Evolutionary conservation across 2,888 invertebrate genomes (phyloP).

Genomic region (Drosophila pegasa): DNA sequence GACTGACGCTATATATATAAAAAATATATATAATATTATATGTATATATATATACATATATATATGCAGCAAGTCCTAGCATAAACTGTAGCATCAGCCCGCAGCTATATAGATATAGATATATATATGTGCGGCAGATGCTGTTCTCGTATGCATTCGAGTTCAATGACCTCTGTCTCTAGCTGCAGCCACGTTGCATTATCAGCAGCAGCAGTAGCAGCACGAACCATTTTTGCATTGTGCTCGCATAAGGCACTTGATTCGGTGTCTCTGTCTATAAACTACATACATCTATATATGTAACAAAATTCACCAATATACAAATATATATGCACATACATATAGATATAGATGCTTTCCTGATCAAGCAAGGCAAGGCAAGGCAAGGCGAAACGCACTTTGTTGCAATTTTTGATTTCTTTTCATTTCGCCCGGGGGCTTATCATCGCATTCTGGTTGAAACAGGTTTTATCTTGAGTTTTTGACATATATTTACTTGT

Average conservation of each 20-base stretch:
- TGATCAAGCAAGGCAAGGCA: conserved; percentile 18
- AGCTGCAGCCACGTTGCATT: conserved; percentile 32
- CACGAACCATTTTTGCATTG: conserved; percentile 51
- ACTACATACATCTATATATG: conserved; percentile 4
- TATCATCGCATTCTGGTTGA: conserved; percentile 19
- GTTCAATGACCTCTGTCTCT: conserved; percentile 43
- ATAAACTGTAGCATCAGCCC: conserved; percentile 1
- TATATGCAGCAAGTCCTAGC: background rate
- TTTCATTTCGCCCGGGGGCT: background rate
- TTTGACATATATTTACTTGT: conserved; percentile 15
- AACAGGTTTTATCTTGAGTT: conserved; percentile 32
- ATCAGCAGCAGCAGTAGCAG: conserved; percentile 25
- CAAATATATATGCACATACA: background rate
- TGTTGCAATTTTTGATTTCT: conserved; percentile 19
- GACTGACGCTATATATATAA: background rate
- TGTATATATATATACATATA: background rate
- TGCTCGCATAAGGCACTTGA: conserved; percentile 43
- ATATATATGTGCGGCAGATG: conserved; percentile 5
- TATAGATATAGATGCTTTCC: conserved; percentile 13
- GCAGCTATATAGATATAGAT: background rate
- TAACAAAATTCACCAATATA: background rate
- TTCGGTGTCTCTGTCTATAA: conserved; percentile 14
- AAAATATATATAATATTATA: background rate
- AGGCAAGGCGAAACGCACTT: conserved; percentile 7
- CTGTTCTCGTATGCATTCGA: conserved; percentile 24